Evolutionary conservation across 2,888 invertebrate genomes (phyloP), one percentile per base, ranked within the genome.

Genomic region (Papilio gigon): DNA sequence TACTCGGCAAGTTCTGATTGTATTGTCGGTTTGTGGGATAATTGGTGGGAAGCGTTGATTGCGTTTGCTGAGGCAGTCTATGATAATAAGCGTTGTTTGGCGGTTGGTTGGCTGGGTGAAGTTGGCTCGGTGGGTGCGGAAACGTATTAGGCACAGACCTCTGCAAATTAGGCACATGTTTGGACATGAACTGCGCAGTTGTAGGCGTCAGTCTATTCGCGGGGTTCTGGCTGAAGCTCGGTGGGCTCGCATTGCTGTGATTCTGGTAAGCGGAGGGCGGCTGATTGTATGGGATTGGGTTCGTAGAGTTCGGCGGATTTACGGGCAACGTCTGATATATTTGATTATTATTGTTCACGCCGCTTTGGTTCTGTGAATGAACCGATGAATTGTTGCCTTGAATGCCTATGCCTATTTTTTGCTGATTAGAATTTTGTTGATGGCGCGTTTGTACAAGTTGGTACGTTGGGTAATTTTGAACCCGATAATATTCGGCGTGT

Each of bases 41-140:
- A 72, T 81, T 83, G 67, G 76, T 81, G 60, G 80, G 75, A 67
- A 78, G 73, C 58, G 84, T 74, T 5, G 84, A 71, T 6, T 81
- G 71, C 33, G 85, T 78, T 44, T 86, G 84, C 70, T 84, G 87
- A 22, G 88, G 86, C 53, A 89, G 77, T 74, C 89, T 84, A 78
- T 89, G 92, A 76, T 87, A 92, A 77, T 89, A 91, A 70, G 86
- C 85, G 75, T 88, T 90, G 71, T 80, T 88, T 61, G 87, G 86
- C 35, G 84, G 71, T 75, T 86, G 91, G 74, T 78, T 88, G 27
- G 82, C 73, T 70, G 82, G 87, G 71, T 86, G 86, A 27, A 85
- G 80, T 69, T 88, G 89, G 74, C 80, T 83, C 77, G 88, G 83
- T 78, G 88, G 84, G 80, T 87, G 89, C 37, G 84, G 83, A 72